Conservation (phyloP, 2,888 invertebrate species). For the Drosophila glabriapex region DNA sequence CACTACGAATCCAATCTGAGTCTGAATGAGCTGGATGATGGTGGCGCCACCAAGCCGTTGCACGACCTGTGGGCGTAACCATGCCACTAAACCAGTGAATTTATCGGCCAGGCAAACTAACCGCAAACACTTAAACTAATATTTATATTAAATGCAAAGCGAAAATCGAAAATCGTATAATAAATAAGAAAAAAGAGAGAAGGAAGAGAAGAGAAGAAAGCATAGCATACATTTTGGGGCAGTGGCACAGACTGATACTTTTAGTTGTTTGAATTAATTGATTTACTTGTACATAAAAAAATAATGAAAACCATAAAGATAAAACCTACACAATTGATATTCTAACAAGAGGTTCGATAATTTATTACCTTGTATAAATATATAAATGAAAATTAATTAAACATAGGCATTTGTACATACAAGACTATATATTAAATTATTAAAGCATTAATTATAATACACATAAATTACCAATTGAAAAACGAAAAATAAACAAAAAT, state of each 20-base stretch:
- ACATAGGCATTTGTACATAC: constrained; percentile 56
- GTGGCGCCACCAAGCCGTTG: constrained; percentile 58
- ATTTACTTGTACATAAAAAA: constrained; percentile 50
- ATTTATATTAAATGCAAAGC: constrained; percentile 28
- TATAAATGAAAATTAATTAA: constrained; percentile 16
- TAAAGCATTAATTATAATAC: constrained; percentile 50
- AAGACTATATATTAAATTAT: constrained; percentile 56
- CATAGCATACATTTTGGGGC: constrained; percentile 63
- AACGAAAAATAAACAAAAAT: constrained; percentile 35
- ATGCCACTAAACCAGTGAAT: constrained; percentile 76
- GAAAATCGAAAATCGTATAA: neutral
- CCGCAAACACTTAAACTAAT: constrained; percentile 28
- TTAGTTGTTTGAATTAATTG: constrained; percentile 71
- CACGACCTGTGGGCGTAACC: constrained; percentile 84
- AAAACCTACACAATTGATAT: constrained; percentile 19
- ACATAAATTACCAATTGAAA: constrained; percentile 27
- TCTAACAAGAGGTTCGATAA: constrained; percentile 41
- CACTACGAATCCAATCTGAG: constrained; percentile 84
- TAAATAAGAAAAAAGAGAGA: constrained; percentile 4
- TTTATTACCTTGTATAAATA: constrained; percentile 54
- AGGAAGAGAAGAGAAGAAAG: constrained; percentile 10
- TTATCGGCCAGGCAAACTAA: constrained; percentile 58
- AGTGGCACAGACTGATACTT: constrained; percentile 83
- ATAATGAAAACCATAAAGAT: neutral
- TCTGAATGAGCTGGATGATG: constrained; percentile 76